These are phyloP conservation scores for Formicarius rufipectus DNA, from an alignment of 2,113 vertebrate species.

Conservation along the genomic window DNA sequence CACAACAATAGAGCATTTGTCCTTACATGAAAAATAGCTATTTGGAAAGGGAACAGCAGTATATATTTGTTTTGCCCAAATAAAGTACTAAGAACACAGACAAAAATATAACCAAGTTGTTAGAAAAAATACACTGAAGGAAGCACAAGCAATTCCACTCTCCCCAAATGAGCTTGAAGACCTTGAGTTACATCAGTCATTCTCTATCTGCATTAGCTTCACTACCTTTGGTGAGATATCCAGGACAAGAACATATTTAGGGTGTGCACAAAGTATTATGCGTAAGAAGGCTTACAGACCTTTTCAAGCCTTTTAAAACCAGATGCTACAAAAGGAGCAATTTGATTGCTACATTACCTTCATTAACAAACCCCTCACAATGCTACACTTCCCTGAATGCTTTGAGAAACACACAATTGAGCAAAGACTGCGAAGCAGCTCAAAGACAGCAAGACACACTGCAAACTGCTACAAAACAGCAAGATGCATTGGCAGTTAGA, in stretches of 20 bases:
- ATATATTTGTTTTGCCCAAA: background rate
- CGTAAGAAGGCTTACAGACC: background rate
- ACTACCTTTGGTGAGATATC: background rate
- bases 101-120: background rate
- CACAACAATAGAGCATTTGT: background rate
- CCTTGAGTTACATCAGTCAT: background rate
- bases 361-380: background rate
- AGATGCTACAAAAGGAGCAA: background rate
- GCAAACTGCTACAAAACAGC: background rate
- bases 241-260: background rate
- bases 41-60: background rate
- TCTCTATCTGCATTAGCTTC: background rate
- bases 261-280: background rate
- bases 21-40: background rate
- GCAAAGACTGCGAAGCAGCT: background rate
- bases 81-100: background rate
- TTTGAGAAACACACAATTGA: background rate
- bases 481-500: background rate
- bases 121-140: background rate
- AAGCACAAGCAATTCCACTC: background rate
- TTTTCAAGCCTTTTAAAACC: background rate
- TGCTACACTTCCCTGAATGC: background rate
- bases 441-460: background rate
- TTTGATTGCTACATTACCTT: background rate
- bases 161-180: background rate